Percentiles rank a stretch among this genome's conserved stretches.
These are phyloP conservation scores for Platypus cylindrus DNA, from an alignment of 2,888 invertebrate species.

Conservation along the genomic window DNA sequence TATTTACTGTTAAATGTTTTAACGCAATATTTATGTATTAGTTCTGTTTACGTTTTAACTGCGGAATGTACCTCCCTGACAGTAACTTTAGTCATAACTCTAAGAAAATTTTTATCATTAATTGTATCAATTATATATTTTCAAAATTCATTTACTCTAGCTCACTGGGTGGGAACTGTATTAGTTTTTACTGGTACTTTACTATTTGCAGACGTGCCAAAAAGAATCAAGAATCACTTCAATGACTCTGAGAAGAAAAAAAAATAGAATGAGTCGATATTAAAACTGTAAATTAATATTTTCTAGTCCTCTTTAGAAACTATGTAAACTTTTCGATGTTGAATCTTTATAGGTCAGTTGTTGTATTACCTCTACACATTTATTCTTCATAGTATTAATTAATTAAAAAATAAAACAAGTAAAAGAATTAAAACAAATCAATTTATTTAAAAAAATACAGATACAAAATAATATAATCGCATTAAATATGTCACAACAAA, in stretches of 20 bases:
- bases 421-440: too few relatives aligned
- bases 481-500: too few relatives aligned
- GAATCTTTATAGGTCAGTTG: too few relatives aligned
- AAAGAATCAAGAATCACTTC: conserved; percentile 7
- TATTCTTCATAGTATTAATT: too few relatives aligned
- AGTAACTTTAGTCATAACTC: conserved; percentile 89
- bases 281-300: too few relatives aligned
- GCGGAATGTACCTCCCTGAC: conserved; percentile 89
- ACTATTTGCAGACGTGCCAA: conserved; percentile 68
- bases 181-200: conserved; percentile 88
- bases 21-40: conserved; percentile 89
- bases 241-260: neutral
- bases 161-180: conserved; percentile 83
- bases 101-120: conserved; percentile 89
- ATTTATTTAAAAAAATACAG: too few relatives aligned
- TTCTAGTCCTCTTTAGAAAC: too few relatives aligned
- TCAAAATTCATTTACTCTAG: conserved; percentile 80
- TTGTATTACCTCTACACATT: too few relatives aligned
- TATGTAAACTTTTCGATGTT: too few relatives aligned
- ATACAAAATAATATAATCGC: too few relatives aligned
- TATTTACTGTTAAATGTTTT: conserved; percentile 71
- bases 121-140: conserved; percentile 94
- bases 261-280: too few relatives aligned
- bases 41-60: conserved; percentile 87
- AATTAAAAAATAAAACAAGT: too few relatives aligned